phyloP scores from a whole-genome alignment of 2,797 vertebrate species.

The Urophycis tenuis region DNA sequence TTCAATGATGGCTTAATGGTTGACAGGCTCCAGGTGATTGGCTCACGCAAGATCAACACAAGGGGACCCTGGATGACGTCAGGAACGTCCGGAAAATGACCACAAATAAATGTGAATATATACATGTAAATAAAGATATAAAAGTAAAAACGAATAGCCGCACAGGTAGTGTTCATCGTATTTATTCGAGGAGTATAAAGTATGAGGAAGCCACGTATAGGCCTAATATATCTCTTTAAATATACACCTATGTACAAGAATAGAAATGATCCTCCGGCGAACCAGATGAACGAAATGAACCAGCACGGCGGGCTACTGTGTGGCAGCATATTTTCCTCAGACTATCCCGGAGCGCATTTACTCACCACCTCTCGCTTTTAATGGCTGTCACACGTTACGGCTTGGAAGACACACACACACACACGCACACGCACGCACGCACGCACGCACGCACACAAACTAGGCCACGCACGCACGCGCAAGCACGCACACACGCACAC shows the following conservation, averaged over 20 bases:
- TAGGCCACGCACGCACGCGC: too few species aligned
- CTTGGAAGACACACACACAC: neutral
- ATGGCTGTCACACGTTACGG: neutral
- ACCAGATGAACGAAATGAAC: slow-evolving; percentile 1
- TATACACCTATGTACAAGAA: neutral
- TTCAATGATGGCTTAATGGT: neutral
- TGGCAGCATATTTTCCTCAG: neutral
- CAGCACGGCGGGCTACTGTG: neutral
- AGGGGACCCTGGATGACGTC: neutral
- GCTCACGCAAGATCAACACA: neutral
- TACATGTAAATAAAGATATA: neutral
- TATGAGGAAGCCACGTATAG: neutral
- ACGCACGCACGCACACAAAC: too few species aligned
- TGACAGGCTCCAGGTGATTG: neutral
- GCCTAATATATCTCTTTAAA: neutral
- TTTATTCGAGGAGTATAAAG: neutral
- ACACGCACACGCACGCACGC: too few species aligned
- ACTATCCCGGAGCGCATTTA: neutral
- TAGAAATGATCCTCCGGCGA: neutral
- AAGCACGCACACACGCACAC: neutral
- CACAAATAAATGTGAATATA: neutral
- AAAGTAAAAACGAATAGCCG: too few species aligned
- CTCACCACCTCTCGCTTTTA: neutral
- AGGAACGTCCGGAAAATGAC: neutral
- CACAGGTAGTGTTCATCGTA: neutral